Base-by-base conservation (phyloP, 2,113 vertebrate species). In the Calypte anna region DNA sequence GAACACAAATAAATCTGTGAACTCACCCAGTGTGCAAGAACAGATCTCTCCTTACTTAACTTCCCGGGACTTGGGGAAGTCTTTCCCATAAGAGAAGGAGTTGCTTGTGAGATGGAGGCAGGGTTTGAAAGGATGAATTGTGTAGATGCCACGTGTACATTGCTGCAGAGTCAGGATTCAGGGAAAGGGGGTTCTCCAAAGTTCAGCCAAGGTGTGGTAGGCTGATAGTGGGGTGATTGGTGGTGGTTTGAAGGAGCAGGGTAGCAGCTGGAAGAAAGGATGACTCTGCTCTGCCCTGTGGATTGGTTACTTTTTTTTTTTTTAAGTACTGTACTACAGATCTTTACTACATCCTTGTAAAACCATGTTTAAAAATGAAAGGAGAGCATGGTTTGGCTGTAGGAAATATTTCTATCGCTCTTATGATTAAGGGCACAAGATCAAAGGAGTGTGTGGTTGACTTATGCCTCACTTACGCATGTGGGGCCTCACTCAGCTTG, bases 401-500 rank as follows among this genome's bases (percentile, higher is more conserved):
- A 87, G 93, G 94, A 97, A 95, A 91, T 91, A 75, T 68, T 96
- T 93, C 94, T 94, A 82, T 97, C 30, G 0, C 89, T 93, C 16
- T 92, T 94, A 58, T 73, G 91, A 86, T 84, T 91, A 82, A 95
- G 94, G 91, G 94, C 92, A 92, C 22, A 15, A 84, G 86, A 97
- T 96, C 94, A 97, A 94, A 96, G 84, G 50, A 87, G 77, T 76
- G 36, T 86, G 89, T 82, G 88, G 91, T 91, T 95, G 91, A 84
- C 95, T 96, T 96, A 70, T 72, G 94, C 91, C 92, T 95, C 86
- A 75, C 81, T 96, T 94, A 94, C 17, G 91, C 91, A 94, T 96
- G 74, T 95, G 93, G 88, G 88, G 95, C 95, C 94, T 93, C 31
- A 0, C 70, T 91, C 86, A 97, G 91, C 88, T 94, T 91, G 93